Percentiles rank a stretch among this genome's conserved stretches.
These are phyloP conservation scores for Chironex yamaguchii DNA, from an alignment of 30 jellyfish, hydroid and myxozoan genomes.

Conservation along the genomic window DNA sequence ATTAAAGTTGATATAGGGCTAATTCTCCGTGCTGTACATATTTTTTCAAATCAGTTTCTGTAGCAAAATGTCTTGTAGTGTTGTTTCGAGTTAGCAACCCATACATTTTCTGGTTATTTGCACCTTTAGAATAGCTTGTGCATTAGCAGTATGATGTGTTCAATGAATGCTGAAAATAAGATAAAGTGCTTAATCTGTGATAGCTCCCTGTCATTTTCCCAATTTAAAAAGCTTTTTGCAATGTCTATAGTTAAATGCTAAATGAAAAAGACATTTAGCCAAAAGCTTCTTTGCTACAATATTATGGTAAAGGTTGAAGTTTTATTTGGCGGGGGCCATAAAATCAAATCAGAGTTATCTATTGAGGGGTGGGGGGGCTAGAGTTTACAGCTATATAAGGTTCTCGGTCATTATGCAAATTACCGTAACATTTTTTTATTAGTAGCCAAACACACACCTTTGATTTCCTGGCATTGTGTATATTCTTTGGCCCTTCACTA, in stretches of 20 bases:
- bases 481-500: too few species aligned
- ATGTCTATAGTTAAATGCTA: background rate
- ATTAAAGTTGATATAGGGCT: background rate
- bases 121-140: background rate
- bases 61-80: background rate
- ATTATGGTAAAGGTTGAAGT: background rate
- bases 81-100: background rate
- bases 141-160: background rate
- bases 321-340: background rate
- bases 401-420: background rate
- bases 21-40: background rate
- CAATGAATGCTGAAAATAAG: background rate
- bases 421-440: background rate
- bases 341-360: background rate
- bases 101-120: background rate
- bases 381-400: background rate
- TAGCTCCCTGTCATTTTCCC: background rate
- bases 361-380: background rate
- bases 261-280: background rate
- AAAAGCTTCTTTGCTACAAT: background rate
- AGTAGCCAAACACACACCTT: too few species aligned
- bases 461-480: background rate
- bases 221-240: background rate
- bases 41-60: background rate
- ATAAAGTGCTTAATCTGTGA: background rate